These are phyloP conservation scores for Tenthredo notha DNA, from an alignment of 2,888 invertebrate genomes.

Conservation along the genomic window DNA sequence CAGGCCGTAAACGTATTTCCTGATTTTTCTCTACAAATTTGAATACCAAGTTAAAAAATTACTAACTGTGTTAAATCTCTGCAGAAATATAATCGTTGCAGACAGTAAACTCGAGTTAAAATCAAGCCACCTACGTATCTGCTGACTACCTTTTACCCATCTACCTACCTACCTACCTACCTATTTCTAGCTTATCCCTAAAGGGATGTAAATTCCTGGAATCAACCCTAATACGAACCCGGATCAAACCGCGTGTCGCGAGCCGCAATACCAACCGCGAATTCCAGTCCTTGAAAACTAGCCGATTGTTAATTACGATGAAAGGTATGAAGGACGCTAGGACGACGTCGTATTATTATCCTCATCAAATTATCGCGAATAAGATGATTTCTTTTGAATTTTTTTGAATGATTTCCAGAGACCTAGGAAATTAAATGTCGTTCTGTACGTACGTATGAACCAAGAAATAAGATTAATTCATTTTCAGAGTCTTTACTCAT, in stretches of 20 bases:
- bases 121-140: background rate
- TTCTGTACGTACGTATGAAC: background rate
- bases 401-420: no score
- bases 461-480: background rate
- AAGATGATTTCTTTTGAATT: no score
- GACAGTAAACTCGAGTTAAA: background rate
- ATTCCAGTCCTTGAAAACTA: conserved; percentile 34
- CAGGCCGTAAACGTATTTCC: no score
- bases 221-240: conserved; percentile 37
- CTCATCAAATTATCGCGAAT: background rate
- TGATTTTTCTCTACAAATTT: no score
- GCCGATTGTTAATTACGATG: conserved; percentile 42
- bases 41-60: no score
- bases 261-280: background rate
- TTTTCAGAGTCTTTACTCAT: background rate
- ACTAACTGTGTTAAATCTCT: no score
- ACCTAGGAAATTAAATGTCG: background rate
- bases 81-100: no score
- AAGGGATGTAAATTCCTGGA: conserved; percentile 21
- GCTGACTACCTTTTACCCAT: no score
- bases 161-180: background rate
- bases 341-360: background rate
- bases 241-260: conserved; percentile 44
- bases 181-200: conserved; percentile 3
- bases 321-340: background rate